Conservation (phyloP, 2,888 invertebrate species). For the Hydrotaea diabolus region DNA sequence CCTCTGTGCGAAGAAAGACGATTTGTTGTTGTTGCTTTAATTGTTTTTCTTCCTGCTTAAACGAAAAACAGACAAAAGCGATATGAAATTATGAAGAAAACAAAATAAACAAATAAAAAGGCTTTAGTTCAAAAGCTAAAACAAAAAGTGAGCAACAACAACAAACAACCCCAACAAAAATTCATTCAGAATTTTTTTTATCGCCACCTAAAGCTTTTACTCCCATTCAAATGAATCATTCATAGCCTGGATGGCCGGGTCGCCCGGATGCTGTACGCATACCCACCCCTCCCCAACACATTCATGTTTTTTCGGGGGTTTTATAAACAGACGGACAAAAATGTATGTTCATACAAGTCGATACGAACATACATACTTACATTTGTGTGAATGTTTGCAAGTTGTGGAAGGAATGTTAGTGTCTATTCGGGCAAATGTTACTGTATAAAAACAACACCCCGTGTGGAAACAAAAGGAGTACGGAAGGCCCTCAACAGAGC, state of each 20-base stretch:
- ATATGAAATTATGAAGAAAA: slow-evolving; percentile 1
- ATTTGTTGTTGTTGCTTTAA: not conserved
- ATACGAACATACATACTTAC: too few relatives aligned
- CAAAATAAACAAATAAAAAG: not conserved
- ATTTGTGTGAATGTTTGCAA: too few relatives aligned
- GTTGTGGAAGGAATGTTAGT: too few relatives aligned
- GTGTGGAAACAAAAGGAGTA: too few relatives aligned
- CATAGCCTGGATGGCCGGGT: not conserved
- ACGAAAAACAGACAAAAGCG: not conserved
- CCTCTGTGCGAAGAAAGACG: slow-evolving; percentile 20
- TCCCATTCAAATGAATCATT: not conserved
- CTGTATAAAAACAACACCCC: too few relatives aligned
- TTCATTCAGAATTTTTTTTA: slow-evolving; percentile 3
- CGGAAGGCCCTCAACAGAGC: too few relatives aligned
- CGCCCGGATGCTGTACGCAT: not conserved
- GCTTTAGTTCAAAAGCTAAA: not conserved
- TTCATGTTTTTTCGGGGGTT: too few relatives aligned
- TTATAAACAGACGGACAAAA: not conserved
- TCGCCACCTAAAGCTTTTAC: not conserved
- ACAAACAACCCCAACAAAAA: slow-evolving; percentile 2
- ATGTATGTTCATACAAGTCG: not conserved
- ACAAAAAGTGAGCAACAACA: too few relatives aligned
- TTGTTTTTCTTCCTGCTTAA: slow-evolving; percentile 21
- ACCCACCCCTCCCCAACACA: too few relatives aligned
- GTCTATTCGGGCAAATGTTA: too few relatives aligned